Evolutionary conservation across 2,113 vertebrate genomes (phyloP).

Genomic region (Odontesthes bonariensis): DNA sequence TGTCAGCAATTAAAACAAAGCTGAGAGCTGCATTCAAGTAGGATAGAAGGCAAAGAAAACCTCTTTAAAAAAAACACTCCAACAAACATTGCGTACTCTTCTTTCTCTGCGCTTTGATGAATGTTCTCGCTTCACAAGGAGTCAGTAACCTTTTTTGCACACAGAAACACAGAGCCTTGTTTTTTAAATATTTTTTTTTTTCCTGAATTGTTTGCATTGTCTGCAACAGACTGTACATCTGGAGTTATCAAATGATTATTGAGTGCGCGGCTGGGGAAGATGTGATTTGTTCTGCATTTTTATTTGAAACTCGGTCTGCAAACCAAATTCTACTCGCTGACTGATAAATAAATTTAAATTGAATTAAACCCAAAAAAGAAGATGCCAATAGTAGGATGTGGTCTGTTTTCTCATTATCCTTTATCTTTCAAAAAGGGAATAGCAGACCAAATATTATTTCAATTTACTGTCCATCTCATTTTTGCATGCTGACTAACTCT

Average conservation of each 20-base stretch:
- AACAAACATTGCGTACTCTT: slow-evolving; percentile 17
- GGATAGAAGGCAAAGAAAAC: slow-evolving; percentile 22
- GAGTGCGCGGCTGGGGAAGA: neutral
- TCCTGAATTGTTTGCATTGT: slow-evolving; percentile 14
- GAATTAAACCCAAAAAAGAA: slow-evolving; percentile 54
- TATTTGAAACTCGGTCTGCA: slow-evolving; percentile 35
- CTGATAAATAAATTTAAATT: slow-evolving; percentile 60
- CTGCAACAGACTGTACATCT: slow-evolving; percentile 22
- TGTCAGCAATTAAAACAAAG: slow-evolving; percentile 21
- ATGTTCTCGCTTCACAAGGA: slow-evolving; percentile 33
- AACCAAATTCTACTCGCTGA: slow-evolving; percentile 31
- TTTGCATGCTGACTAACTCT: slow-evolving; percentile 46
- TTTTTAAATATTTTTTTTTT: neutral
- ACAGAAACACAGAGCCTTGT: neutral
- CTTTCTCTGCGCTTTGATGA: slow-evolving; percentile 9
- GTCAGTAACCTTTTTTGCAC: slow-evolving; percentile 2
- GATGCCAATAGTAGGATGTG: slow-evolving; percentile 37
- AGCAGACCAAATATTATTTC: slow-evolving; percentile 37
- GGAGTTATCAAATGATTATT: slow-evolving; percentile 39
- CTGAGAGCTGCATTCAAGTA: neutral
- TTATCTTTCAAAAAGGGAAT: slow-evolving; percentile 47
- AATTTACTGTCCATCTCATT: slow-evolving; percentile 27
- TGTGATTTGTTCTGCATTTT: slow-evolving; percentile 46
- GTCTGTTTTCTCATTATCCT: neutral
- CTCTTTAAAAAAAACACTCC: slow-evolving; percentile 25